phyloP scores from a whole-genome alignment of 2,797 vertebrate genomes.

The Silurus aristotelis region DNA sequence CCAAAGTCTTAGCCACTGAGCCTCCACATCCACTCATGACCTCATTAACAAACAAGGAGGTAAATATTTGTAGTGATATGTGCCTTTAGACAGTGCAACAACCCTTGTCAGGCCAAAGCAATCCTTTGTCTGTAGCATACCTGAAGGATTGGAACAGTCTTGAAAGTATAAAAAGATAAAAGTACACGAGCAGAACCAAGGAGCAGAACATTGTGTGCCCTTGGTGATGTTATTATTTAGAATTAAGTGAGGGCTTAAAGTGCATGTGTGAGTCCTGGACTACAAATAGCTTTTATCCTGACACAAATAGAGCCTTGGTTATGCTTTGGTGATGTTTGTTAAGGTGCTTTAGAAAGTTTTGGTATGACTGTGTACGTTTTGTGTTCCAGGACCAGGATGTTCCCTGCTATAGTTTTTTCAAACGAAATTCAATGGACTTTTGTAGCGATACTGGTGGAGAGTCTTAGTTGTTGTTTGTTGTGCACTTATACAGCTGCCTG shows the following conservation, averaged over 20 bases:
- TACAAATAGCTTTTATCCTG: background rate
- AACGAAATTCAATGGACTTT: background rate
- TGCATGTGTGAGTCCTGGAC: background rate
- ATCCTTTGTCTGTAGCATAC: background rate
- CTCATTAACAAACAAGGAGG: background rate
- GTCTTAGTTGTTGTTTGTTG: background rate
- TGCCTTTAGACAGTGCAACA: background rate
- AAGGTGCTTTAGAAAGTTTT: background rate
- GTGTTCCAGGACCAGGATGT: background rate
- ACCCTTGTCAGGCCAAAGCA: background rate
- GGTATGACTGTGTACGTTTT: background rate
- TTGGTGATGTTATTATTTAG: background rate
- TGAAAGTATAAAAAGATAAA: conserved; percentile 4
- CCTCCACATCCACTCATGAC: background rate
- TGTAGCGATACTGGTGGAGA: background rate
- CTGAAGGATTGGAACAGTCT: background rate
- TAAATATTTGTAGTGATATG: background rate
- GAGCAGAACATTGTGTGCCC: background rate
- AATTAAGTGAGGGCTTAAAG: background rate
- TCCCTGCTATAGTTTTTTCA: background rate
- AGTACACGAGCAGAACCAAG: background rate
- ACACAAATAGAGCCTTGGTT: background rate
- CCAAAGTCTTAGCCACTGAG: no score
- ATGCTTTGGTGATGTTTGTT: background rate
- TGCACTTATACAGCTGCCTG: background rate